These are phyloP conservation scores for Scatophagus argus DNA, from an alignment of 2,113 vertebrate genomes.

Conservation along the genomic window DNA sequence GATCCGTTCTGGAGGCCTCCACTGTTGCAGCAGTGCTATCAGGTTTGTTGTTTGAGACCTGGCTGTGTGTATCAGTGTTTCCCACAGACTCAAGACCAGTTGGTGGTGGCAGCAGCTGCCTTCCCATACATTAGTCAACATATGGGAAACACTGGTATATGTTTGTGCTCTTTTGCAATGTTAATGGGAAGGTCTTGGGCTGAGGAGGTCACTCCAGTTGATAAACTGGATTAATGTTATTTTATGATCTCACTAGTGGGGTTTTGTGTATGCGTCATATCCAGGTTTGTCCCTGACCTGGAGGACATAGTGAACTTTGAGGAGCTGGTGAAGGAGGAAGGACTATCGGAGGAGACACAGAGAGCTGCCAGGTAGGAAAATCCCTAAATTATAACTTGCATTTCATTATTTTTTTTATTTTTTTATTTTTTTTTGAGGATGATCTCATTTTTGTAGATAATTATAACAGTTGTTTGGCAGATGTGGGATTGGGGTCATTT, in stretches of 20 bases:
- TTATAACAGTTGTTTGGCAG: background rate
- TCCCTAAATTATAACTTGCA: background rate
- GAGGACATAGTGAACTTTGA: slow-evolving; percentile 99
- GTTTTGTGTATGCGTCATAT: background rate
- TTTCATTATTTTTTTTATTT: too few relatives aligned
- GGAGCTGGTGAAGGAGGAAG: slow-evolving; percentile 98
- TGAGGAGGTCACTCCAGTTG: too few relatives aligned
- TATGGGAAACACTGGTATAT: too few relatives aligned
- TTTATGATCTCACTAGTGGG: background rate
- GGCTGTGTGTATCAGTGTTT: background rate
- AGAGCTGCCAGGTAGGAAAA: slow-evolving; percentile 90
- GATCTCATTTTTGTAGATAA: background rate
- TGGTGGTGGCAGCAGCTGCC: too few relatives aligned
- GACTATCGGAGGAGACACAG: slow-evolving; percentile 93
- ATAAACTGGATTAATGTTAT: background rate
- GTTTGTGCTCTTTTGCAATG: background rate
- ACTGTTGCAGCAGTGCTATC: slow-evolving; percentile 98
- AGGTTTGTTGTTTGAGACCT: slow-evolving; percentile 80
- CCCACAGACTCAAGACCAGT: too few relatives aligned
- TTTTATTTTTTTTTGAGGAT: too few relatives aligned
- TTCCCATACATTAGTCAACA: too few relatives aligned
- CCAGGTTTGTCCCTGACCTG: slow-evolving; percentile 97
- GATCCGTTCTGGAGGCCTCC: slow-evolving; percentile 98
- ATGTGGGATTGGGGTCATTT: background rate
- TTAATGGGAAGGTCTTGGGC: too few relatives aligned